These are phyloP conservation scores for Micrasema longulum DNA, from an alignment of 1,140 invertebrate genomes.

Conservation along the genomic window DNA sequence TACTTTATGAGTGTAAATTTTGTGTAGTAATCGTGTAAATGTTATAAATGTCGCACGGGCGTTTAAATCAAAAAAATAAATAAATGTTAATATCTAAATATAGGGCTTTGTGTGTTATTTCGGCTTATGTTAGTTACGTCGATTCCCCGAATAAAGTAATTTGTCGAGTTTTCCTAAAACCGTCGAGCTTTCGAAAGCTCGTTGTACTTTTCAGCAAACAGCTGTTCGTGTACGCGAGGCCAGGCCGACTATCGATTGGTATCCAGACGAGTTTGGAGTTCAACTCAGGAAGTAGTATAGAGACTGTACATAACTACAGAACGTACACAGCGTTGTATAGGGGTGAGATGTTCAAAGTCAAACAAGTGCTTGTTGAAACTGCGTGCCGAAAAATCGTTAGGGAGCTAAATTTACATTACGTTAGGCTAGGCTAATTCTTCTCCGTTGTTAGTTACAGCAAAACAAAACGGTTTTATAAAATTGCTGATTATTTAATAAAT, in stretches of 20 bases:
- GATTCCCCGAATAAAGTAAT: not conserved
- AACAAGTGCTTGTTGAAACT: too few species aligned
- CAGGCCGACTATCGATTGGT: constrained; percentile 31
- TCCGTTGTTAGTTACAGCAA: too few species aligned
- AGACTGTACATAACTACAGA: not conserved
- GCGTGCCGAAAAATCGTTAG: too few species aligned
- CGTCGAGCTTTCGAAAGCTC: not conserved
- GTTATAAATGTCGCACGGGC: not conserved
- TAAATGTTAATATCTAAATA: not conserved
- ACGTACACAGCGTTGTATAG: too few species aligned
- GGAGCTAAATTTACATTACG: too few species aligned
- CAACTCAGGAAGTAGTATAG: not conserved
- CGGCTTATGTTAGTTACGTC: not conserved
- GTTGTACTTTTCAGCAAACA: not conserved
- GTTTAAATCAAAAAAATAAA: not conserved
- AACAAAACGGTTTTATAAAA: too few species aligned
- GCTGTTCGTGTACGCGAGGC: constrained; percentile 26
- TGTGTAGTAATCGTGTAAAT: too few species aligned
- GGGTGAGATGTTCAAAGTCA: too few species aligned
- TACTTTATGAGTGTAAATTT: too few species aligned
- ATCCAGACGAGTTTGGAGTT: not conserved
- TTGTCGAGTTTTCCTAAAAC: not conserved
- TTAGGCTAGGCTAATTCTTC: too few species aligned
- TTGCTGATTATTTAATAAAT: too few species aligned
- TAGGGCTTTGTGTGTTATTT: not conserved